A percentile compares a stretch with the other conserved stretches of the same genome.
These are phyloP conservation scores for Microvelia longipes DNA, from an alignment of 1,140 invertebrate species.

Conservation along the genomic window DNA sequence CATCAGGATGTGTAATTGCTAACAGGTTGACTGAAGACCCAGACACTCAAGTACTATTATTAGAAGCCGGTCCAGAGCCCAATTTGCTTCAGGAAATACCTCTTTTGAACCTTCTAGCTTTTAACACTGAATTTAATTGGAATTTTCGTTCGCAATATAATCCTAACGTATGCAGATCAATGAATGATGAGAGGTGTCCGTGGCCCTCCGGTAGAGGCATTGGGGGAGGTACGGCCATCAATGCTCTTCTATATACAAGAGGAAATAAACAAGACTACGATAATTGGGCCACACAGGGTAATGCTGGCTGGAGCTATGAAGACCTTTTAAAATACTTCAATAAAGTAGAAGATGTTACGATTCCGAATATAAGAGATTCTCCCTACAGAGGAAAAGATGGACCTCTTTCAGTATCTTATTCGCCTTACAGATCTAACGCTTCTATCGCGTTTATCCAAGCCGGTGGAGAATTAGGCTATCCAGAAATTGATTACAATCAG, in stretches of 20 bases:
- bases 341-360: constrained; percentile 36
- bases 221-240: constrained; percentile 69
- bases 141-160: too few species aligned
- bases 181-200: too few species aligned
- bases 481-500: constrained; percentile 40
- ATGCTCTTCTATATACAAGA: constrained; percentile 46
- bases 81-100: too few species aligned
- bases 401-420: constrained; percentile 36
- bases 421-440: constrained; percentile 36
- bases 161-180: too few species aligned
- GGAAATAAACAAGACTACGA: constrained; percentile 49
- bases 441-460: constrained; percentile 40
- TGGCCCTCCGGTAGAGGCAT: constrained; percentile 57
- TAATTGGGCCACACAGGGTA: constrained; percentile 45
- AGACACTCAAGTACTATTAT: too few species aligned
- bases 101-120: too few species aligned
- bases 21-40: too few species aligned
- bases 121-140: too few species aligned
- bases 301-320: constrained; percentile 45
- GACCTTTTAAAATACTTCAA: constrained; percentile 42
- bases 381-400: constrained; percentile 45
- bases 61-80: too few species aligned
- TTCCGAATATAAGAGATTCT: constrained; percentile 23
- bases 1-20: too few species aligned
- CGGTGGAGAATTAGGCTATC: constrained; percentile 35